These are phyloP conservation scores for Magallana angulata DNA, from an alignment of 1,140 invertebrate genomes.

Conservation along the genomic window DNA sequence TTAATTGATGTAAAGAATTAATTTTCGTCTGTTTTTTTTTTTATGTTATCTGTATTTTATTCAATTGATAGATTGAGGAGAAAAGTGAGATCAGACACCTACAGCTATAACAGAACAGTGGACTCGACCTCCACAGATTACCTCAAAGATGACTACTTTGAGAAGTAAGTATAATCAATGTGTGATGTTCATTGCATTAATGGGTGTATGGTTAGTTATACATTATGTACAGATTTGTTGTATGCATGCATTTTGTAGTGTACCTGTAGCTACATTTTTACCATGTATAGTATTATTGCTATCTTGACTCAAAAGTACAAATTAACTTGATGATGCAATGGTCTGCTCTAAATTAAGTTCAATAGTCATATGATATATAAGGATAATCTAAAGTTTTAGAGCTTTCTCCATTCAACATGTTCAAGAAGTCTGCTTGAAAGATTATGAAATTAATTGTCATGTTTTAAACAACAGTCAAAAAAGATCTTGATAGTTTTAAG, in stretches of 20 bases:
- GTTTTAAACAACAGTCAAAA: no score
- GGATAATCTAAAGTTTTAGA: not conserved
- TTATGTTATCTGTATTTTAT: not conserved
- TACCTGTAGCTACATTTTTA: not conserved
- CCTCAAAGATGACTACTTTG: slow-evolving; percentile 45
- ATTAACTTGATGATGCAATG: not conserved
- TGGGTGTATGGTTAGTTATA: not conserved
- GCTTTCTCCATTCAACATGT: not conserved
- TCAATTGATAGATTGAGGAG: not conserved
- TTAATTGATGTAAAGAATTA: not conserved
- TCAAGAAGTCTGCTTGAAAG: not conserved
- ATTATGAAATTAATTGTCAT: no score
- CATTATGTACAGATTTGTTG: not conserved
- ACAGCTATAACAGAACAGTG: slow-evolving; percentile 41
- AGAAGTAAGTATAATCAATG: slow-evolving; percentile 5
- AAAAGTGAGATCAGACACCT: not conserved
- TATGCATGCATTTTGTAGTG: not conserved
- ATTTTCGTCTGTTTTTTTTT: not conserved
- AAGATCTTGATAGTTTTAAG: not conserved
- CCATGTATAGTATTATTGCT: not conserved
- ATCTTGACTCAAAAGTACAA: not conserved
- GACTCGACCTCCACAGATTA: slow-evolving; percentile 30
- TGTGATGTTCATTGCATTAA: not conserved
- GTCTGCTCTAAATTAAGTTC: not conserved
- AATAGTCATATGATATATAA: not conserved